These are phyloP conservation scores for Desmodus rotundus DNA, from an alignment of 2,113 vertebrate species.

Conservation along the genomic window DNA sequence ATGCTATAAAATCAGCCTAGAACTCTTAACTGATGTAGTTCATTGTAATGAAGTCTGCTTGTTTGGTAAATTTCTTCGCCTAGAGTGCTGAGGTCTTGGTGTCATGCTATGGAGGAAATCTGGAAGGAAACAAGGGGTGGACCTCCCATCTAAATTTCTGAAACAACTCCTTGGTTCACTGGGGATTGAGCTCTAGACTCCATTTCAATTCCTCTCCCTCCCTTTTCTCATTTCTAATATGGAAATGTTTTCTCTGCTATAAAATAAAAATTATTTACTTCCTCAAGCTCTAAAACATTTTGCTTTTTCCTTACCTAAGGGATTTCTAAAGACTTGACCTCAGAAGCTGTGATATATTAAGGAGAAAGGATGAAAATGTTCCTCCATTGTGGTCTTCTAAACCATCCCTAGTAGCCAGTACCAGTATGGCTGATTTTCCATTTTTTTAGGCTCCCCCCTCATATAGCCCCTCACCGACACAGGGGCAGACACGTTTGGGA, in stretches of 20 bases:
- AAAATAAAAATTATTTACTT: not conserved
- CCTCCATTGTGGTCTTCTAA: not conserved
- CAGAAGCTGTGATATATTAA: not conserved
- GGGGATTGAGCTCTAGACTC: not conserved
- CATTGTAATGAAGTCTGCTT: not conserved
- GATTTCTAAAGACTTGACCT: not conserved
- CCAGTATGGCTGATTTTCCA: not conserved
- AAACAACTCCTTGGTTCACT: not conserved
- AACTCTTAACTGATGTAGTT: not conserved
- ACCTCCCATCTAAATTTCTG: not conserved
- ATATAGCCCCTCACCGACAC: not conserved
- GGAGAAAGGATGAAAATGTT: not conserved
- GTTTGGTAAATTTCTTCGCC: not conserved
- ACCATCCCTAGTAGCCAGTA: not conserved
- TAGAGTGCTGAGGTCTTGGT: not conserved
- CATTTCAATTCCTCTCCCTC: not conserved
- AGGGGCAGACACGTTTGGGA: not conserved
- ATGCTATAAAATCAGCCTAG: not conserved
- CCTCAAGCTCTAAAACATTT: not conserved
- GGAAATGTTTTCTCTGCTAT: not conserved
- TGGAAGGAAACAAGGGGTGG: not conserved
- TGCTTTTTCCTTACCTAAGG: not conserved
- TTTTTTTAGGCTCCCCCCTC: too few species aligned
- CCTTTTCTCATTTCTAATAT: not conserved
- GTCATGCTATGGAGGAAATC: not conserved